These are phyloP conservation scores for Drosophila greeni DNA, from an alignment of 2,888 invertebrate genomes.

Conservation along the genomic window DNA sequence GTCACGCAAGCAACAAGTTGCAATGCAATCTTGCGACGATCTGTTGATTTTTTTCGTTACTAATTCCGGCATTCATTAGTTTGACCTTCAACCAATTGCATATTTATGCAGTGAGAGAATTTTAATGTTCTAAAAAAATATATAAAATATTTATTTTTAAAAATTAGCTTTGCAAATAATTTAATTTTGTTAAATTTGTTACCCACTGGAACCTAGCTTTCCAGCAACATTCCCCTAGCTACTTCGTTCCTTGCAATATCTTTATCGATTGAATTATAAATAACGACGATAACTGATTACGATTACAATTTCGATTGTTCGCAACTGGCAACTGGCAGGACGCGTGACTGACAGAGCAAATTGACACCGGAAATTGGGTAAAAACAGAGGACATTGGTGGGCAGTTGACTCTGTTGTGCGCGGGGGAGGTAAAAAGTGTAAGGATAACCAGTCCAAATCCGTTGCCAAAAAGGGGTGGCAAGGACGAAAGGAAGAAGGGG, in stretches of 20 bases:
- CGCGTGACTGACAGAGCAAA: constrained; percentile 29
- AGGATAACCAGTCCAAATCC: constrained; percentile 7
- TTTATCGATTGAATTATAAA: not conserved
- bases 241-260: not conserved
- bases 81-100: constrained; percentile 1
- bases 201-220: not conserved
- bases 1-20: constrained; percentile 13
- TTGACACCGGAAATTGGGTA: constrained; percentile 38
- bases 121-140: too few relatives aligned
- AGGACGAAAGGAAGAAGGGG: not conserved
- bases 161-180: too few relatives aligned
- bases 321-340: constrained; percentile 2
- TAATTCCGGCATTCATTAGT: constrained; percentile 5
- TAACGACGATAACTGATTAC: not conserved
- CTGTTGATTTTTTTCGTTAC: not conserved
- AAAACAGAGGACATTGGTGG: constrained; percentile 16
- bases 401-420: constrained; percentile 15
- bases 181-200: not conserved
- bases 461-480: constrained; percentile 5
- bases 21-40: constrained; percentile 1
- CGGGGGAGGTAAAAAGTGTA: constrained; percentile 3
- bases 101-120: not conserved
- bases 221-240: not conserved
- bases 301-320: constrained; percentile 6
- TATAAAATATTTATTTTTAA: too few relatives aligned